Percentiles rank a stretch among this genome's conserved stretches.
These are phyloP conservation scores for Mystacornis crossleyi DNA, from an alignment of 2,113 vertebrate species.

Conservation along the genomic window DNA sequence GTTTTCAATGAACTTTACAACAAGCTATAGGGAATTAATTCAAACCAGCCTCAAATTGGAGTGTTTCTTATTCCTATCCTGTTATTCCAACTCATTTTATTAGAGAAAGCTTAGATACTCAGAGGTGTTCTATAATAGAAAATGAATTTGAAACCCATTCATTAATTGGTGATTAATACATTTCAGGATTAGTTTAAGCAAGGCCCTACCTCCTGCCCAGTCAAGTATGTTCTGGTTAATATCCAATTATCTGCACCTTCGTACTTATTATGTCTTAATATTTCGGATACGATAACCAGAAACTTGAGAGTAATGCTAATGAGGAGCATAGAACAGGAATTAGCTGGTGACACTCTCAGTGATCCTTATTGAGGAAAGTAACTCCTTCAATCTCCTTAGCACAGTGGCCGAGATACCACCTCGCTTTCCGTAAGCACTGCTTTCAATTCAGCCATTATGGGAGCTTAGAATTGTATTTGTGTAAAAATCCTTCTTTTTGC, in stretches of 20 bases:
- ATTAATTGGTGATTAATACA: constrained; percentile 96
- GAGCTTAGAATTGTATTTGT: neutral
- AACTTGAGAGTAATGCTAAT: constrained; percentile 88
- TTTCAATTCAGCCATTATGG: neutral
- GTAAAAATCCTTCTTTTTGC: neutral
- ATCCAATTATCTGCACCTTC: constrained; percentile 96
- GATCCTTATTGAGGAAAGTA: constrained; percentile 71
- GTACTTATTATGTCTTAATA: constrained; percentile 93
- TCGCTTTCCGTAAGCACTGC: neutral
- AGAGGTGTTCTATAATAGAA: constrained; percentile 85
- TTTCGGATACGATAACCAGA: constrained; percentile 90
- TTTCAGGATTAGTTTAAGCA: constrained; percentile 93
- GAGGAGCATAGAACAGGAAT: constrained; percentile 81
- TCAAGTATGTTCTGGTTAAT: constrained; percentile 96
- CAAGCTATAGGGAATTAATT: constrained; percentile 59
- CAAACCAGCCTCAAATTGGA: constrained; percentile 25
- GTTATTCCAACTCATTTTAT: constrained; percentile 83
- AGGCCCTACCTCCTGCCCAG: constrained; percentile 92
- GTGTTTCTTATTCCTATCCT: constrained; percentile 63
- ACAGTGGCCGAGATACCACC: neutral
- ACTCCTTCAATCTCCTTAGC: constrained; percentile 32
- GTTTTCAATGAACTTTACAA: constrained; percentile 58
- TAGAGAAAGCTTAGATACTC: constrained; percentile 80
- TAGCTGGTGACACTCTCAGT: constrained; percentile 76
- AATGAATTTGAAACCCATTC: constrained; percentile 86